These are phyloP conservation scores for Yponomeuta cagnagella DNA, from an alignment of 2,888 invertebrate species.

Conservation along the genomic window DNA sequence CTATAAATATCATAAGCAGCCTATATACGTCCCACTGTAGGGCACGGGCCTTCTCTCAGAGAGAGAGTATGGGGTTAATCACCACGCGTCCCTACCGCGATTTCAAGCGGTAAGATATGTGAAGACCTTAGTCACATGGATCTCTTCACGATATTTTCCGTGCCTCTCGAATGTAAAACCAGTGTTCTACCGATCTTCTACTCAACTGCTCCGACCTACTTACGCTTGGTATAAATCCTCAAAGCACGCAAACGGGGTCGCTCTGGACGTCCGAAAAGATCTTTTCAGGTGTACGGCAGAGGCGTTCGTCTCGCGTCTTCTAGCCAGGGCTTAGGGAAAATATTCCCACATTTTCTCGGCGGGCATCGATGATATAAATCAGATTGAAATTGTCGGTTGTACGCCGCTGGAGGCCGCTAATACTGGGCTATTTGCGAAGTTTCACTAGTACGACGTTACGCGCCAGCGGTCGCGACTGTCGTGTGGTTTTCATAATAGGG, in stretches of 20 bases:
- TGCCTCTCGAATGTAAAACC: too few relatives aligned
- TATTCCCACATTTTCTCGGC: conserved; percentile 72
- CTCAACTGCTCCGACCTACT: too few relatives aligned
- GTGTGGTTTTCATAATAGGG: conserved; percentile 12
- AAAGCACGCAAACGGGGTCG: not conserved
- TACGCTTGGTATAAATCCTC: too few relatives aligned
- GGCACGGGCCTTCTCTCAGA: too few relatives aligned
- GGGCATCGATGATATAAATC: conserved; percentile 68
- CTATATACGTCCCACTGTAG: too few relatives aligned
- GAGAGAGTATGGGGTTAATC: too few relatives aligned
- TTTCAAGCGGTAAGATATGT: too few relatives aligned
- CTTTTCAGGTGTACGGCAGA: not conserved
- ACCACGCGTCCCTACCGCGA: too few relatives aligned
- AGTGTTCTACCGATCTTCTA: too few relatives aligned
- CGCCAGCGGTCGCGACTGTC: conserved; percentile 39
- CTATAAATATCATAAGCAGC: too few relatives aligned
- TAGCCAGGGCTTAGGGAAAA: conserved; percentile 50
- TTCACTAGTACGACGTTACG: conserved; percentile 69
- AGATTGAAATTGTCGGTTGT: conserved; percentile 66
- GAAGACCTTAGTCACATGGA: too few relatives aligned
- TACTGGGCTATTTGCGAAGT: conserved; percentile 66
- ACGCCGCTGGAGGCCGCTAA: conserved; percentile 62
- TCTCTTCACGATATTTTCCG: too few relatives aligned
- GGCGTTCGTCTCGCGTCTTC: not conserved
- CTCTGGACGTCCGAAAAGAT: not conserved